phyloP scores from a whole-genome alignment of 2,113 vertebrate species.

The Lepus americanus region DNA sequence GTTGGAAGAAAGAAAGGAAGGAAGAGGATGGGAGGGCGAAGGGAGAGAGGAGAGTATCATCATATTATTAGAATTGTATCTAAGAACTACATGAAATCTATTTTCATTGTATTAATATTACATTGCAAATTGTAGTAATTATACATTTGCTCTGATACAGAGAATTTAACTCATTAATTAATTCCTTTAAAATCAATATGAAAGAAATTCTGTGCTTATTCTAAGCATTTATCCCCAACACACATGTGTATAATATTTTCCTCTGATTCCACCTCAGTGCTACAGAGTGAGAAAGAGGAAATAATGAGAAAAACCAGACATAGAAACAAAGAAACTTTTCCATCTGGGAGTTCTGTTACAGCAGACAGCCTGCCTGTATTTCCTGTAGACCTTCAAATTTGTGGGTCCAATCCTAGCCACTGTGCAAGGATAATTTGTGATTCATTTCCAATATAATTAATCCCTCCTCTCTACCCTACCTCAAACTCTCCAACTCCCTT shows the following conservation, averaged over 20 bases:
- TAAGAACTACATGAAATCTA: too few species aligned
- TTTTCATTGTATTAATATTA: too few species aligned
- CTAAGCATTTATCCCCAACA: neutral
- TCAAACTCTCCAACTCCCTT: neutral
- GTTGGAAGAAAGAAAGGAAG: too few species aligned
- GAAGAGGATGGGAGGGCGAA: too few species aligned
- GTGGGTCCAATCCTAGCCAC: slow-evolving; percentile 27
- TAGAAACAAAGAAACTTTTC: slow-evolving; percentile 54
- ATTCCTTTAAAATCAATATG: too few species aligned
- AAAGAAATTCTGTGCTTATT: slow-evolving; percentile 26
- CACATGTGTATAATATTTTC: neutral
- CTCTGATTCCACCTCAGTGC: slow-evolving; percentile 37
- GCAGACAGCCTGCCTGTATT: slow-evolving; percentile 43
- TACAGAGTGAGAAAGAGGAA: slow-evolving; percentile 52
- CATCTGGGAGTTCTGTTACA: slow-evolving; percentile 32
- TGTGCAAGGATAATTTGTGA: slow-evolving; percentile 11
- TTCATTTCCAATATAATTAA: slow-evolving; percentile 58
- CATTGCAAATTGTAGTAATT: too few species aligned
- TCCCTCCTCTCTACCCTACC: neutral
- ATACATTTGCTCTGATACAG: too few species aligned
- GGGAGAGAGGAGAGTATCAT: too few species aligned
- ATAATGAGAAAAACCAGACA: slow-evolving; percentile 65
- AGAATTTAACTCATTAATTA: too few species aligned
- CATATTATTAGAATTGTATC: too few species aligned
- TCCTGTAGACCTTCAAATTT: slow-evolving; percentile 43